A percentile compares a stretch with the other conserved stretches of the same genome.
These are phyloP conservation scores for Hippoglossus stenolepis DNA, from an alignment of 2,113 vertebrate genomes.

Conservation along the genomic window DNA sequence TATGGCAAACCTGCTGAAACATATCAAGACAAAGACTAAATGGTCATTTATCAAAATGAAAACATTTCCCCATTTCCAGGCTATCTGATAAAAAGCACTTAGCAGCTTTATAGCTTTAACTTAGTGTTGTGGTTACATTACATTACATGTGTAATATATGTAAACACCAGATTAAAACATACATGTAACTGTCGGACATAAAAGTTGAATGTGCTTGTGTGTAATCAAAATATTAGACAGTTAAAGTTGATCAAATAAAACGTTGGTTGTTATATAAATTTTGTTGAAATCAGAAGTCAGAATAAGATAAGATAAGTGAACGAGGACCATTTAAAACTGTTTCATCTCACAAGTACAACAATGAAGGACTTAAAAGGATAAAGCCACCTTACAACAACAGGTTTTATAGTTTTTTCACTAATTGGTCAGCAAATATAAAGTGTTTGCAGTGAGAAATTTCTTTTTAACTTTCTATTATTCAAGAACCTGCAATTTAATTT, in stretches of 20 bases:
- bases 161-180: not conserved
- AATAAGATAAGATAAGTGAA: too few species aligned
- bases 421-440: conserved; percentile 24
- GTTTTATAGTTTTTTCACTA: not conserved
- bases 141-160: too few species aligned
- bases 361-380: not conserved
- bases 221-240: not conserved
- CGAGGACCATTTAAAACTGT: not conserved
- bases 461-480: not conserved
- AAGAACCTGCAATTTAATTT: conserved; percentile 3
- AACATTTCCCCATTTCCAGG: too few species aligned
- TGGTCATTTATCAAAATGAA: too few species aligned
- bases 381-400: not conserved
- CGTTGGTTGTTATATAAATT: too few species aligned
- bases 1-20: too few species aligned
- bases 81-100: too few species aligned
- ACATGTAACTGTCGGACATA: not conserved
- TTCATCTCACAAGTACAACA: not conserved
- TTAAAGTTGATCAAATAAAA: not conserved
- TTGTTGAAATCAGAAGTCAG: not conserved
- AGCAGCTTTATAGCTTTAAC: too few species aligned
- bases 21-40: too few species aligned
- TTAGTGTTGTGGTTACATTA: too few species aligned
- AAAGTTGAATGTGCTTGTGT: not conserved
- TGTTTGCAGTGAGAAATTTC: not conserved